Evolutionary conservation across 2,113 vertebrate species (phyloP).

Genomic region (Ailurus styani): DNA sequence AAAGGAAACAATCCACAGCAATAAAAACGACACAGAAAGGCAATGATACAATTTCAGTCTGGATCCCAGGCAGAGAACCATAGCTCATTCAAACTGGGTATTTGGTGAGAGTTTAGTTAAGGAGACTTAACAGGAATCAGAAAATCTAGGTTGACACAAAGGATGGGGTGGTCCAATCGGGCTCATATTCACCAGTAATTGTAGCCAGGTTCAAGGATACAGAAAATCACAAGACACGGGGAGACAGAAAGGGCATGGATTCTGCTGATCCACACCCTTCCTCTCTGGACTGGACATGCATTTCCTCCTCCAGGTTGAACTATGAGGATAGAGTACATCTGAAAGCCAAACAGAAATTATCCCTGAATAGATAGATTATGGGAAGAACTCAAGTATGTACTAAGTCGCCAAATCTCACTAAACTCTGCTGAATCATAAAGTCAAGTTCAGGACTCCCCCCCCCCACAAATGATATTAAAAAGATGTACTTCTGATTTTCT

Average conservation of each 20-base stretch:
- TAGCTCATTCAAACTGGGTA: not conserved
- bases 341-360: not conserved
- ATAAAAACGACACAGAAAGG: not conserved
- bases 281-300: not conserved
- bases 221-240: not conserved
- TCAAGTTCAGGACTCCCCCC: not conserved
- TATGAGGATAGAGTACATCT: not conserved
- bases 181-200: not conserved
- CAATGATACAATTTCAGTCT: not conserved
- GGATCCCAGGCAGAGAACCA: not conserved
- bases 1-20: not conserved
- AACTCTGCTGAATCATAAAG: not conserved
- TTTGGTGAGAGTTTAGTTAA: not conserved
- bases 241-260: not conserved
- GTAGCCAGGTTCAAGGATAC: not conserved
- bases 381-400: not conserved
- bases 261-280: not conserved
- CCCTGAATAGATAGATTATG: not conserved
- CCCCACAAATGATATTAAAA: not conserved
- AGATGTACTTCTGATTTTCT: not conserved
- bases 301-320: not conserved
- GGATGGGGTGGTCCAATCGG: not conserved
- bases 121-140: not conserved
- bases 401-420: not conserved
- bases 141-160: not conserved